Evolutionary conservation across 2,797 vertebrate species (phyloP).

Genomic region (Acanthornis magna): DNA sequence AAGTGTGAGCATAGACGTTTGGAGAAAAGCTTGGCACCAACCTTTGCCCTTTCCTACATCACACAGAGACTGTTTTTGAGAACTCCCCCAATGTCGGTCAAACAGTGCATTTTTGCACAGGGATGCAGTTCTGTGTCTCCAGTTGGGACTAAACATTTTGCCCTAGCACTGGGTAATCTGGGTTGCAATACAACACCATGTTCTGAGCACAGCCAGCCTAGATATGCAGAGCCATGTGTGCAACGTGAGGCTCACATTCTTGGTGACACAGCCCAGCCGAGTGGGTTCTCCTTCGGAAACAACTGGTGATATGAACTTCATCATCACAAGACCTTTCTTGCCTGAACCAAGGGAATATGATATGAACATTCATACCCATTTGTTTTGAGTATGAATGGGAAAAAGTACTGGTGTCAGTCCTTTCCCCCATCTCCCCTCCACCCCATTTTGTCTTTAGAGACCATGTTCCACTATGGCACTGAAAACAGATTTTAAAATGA

Average conservation of each 20-base stretch:
- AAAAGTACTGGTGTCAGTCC: rapidly evolving
- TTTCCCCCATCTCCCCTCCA: rapidly evolving
- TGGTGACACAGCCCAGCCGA: not conserved
- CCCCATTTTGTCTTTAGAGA: not conserved
- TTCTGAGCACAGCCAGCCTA: not conserved
- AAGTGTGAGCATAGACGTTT: not conserved
- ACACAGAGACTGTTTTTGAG: not conserved
- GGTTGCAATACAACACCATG: not conserved
- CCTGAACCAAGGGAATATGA: not conserved
- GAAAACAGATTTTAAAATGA: not conserved
- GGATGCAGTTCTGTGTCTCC: not conserved
- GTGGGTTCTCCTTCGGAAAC: not conserved
- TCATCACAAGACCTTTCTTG: not conserved
- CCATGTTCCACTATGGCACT: not conserved
- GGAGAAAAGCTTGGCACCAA: not conserved
- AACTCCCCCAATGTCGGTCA: not conserved
- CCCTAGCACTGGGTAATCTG: not conserved
- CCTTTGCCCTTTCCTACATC: not conserved
- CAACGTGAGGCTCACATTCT: not conserved
- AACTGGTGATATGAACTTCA: not conserved
- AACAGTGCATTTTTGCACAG: not conserved
- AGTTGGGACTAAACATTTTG: not conserved
- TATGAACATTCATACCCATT: not conserved
- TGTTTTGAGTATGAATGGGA: not conserved
- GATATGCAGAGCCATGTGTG: rapidly evolving